phyloP scores from a whole-genome alignment of 2,113 vertebrate genomes.

The Myotis davidii region DNA sequence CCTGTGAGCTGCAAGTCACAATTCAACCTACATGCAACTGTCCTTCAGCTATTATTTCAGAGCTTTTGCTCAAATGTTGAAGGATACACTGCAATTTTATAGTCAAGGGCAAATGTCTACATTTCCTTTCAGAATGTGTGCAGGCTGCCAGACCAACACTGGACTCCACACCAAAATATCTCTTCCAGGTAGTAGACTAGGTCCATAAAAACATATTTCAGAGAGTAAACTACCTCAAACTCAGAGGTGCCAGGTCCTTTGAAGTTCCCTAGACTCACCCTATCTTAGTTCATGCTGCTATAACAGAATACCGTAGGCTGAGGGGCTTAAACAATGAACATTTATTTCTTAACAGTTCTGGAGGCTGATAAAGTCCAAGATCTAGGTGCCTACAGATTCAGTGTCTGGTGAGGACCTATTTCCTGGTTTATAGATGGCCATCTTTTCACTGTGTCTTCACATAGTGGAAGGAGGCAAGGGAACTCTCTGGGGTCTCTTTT shows the following conservation, averaged over 20 bases:
- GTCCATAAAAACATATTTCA: background rate
- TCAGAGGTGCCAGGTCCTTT: background rate
- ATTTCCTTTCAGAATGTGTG: background rate
- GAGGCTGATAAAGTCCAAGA: background rate
- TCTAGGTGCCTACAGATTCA: background rate
- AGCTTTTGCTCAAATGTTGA: background rate
- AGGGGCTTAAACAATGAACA: background rate
- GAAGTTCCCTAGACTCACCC: background rate
- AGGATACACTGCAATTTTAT: background rate
- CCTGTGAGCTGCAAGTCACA: conserved; percentile 3
- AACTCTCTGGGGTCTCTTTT: background rate
- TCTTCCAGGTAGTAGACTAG: background rate
- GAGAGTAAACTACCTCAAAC: background rate
- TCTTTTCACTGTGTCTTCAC: background rate
- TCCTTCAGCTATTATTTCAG: background rate
- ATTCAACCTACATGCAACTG: background rate
- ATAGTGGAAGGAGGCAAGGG: background rate
- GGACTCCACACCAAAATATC: background rate
- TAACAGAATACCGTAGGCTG: background rate
- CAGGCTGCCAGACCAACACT: background rate
- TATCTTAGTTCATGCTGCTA: background rate
- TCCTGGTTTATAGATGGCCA: background rate
- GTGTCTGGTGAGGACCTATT: background rate
- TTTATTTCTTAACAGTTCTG: background rate
- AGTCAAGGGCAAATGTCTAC: background rate